Percentiles rank a stretch among this genome's conserved stretches.
Conservation (phyloP, 2,797 vertebrate genomes). For the Lagocephalus sceleratus region DNA sequence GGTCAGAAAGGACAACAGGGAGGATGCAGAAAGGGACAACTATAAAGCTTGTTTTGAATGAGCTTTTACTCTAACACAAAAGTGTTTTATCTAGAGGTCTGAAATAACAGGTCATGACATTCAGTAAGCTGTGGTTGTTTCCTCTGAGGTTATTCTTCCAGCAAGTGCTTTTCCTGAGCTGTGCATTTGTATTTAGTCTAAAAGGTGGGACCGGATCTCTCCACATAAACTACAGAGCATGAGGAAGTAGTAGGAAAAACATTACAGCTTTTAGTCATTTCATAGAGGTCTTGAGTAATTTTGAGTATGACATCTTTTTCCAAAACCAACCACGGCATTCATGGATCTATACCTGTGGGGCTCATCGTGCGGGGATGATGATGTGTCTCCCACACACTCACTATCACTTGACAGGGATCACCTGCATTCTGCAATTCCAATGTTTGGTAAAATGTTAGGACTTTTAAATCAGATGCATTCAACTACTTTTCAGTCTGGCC, state of each 20-base stretch:
- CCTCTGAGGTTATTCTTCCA: constrained; percentile 20
- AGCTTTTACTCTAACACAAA: constrained; percentile 28
- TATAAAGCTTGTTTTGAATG: constrained; percentile 22
- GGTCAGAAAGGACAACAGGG: constrained; percentile 10
- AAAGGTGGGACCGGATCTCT: no score
- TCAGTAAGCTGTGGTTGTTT: constrained; percentile 30
- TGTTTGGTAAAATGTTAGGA: constrained; percentile 71
- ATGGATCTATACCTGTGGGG: constrained; percentile 91
- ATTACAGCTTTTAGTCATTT: background rate
- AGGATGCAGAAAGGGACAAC: constrained; percentile 10
- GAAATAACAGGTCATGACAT: constrained; percentile 6
- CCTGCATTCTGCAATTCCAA: constrained; percentile 91
- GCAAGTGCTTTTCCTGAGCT: background rate
- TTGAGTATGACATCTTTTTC: constrained; percentile 26
- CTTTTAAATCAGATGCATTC: constrained; percentile 57
- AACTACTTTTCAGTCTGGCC: constrained; percentile 33
- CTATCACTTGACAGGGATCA: constrained; percentile 95
- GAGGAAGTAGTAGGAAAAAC: background rate
- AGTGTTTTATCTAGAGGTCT: constrained; percentile 8
- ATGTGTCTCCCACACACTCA: constrained; percentile 99
- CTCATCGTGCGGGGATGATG: constrained; percentile 93
- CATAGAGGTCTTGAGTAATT: background rate
- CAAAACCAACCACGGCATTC: constrained; percentile 46
- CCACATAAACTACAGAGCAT: no score
- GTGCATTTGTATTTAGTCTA: background rate